Evolutionary conservation across 1,140 invertebrate species (phyloP), one percentile per base, ranked within the genome.

Genomic region (Solen grandis): DNA sequence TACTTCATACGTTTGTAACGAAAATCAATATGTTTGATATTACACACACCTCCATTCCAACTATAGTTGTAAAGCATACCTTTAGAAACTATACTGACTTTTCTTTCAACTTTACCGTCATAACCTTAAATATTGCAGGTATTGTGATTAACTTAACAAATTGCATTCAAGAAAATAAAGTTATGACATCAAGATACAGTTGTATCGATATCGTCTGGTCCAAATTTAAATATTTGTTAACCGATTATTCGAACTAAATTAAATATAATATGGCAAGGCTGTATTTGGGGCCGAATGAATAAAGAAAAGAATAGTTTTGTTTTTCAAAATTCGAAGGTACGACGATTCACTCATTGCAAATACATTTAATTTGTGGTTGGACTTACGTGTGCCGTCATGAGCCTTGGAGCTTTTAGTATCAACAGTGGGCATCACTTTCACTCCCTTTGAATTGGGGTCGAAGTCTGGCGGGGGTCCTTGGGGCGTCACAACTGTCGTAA

Each of bases 341-440:
- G n/a, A n/a, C n/a, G n/a, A n/a, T n/a, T n/a, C n/a, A n/a, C n/a
- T n/a, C n/a, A n/a, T n/a, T n/a, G n/a, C n/a, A n/a, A 10, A 46
- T 10, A 46, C 8, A 46, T 46, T 8, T 46, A 46, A 10, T 46
- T 10, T 19, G 19, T 46, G 16, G 29, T 38, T 57, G n/a, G 50
- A 65, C 73, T 33, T 76, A 76, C 73, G 41, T 33, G 46, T 22
- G 31, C 60, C 72, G 33, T 74, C 73, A 46, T 76, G 38, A 31
- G 41, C 59, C 35, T 33, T 50, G 50, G 69, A 33, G 38, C 46
- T 65, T 2, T 65, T 3, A 0, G 50, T n/a, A 29, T 62, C 62
- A 31, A 65, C 41, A 35, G 19, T 63, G 27, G 73, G 73, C 60
- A 65, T 35, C 19, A 76, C 60, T 65, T 63, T 76, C 29, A 2